phyloP scores from a whole-genome alignment of 2,113 vertebrate species.

The Stomatorhinus ivindoensis region DNA sequence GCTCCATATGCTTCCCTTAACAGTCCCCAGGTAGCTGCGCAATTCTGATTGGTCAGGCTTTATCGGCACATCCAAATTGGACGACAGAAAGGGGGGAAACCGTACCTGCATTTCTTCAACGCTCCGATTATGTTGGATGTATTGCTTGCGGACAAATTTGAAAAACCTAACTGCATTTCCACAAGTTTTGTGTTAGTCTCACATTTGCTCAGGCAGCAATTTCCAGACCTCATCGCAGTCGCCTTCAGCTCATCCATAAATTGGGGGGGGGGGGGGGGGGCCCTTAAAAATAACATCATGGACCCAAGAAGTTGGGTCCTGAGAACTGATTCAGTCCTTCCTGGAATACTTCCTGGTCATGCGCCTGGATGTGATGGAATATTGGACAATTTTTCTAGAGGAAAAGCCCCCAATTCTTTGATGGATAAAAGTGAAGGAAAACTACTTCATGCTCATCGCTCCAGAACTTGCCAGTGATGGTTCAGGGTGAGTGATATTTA shows the following conservation, averaged over 20 bases:
- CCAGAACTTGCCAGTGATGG: background rate
- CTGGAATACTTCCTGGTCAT: background rate
- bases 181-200: background rate
- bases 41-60: conserved; percentile 33
- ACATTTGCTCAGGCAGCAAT: background rate
- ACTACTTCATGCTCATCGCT: background rate
- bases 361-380: background rate
- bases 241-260: background rate
- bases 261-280: background rate
- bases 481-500: background rate
- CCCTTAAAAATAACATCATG: background rate
- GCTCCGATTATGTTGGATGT: conserved; percentile 14
- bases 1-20: conserved; percentile 40
- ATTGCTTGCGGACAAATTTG: background rate
- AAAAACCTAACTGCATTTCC: background rate
- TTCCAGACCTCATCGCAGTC: background rate
- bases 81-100: background rate
- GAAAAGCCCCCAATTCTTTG: background rate
- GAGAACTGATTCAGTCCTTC: background rate
- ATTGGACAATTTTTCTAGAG: background rate
- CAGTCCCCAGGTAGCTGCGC: conserved; percentile 41
- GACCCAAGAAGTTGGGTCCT: background rate
- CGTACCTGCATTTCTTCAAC: conserved; percentile 12
- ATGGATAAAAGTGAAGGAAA: background rate
- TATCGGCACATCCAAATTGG: conserved; percentile 37